A percentile compares a stretch with the other conserved stretches of the same genome.
Conservation (phyloP, 2,888 invertebrate species). For the Erebia epiphron region DNA sequence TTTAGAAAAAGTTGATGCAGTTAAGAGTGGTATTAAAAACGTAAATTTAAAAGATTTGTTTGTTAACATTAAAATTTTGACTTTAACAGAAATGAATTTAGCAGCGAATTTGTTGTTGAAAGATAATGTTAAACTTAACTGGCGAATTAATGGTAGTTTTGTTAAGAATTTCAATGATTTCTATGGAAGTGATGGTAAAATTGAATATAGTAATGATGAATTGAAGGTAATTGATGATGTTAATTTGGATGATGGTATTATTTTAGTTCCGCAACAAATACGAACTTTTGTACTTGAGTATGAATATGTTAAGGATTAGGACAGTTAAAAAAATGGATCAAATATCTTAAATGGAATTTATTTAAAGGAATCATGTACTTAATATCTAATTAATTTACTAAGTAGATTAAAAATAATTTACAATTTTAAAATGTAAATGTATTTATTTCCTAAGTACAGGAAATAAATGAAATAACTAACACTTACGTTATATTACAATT, state of each 20-base stretch:
- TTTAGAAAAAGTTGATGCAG: constrained; percentile 84
- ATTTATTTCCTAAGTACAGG: too few relatives aligned
- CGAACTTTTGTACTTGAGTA: constrained; percentile 83
- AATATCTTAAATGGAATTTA: not conserved
- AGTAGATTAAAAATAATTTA: too few relatives aligned
- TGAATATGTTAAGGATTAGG: constrained; percentile 17
- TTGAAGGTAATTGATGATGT: constrained; percentile 39
- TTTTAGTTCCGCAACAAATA: constrained; percentile 88
- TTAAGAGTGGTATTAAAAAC: constrained; percentile 76
- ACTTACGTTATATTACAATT: too few relatives aligned
- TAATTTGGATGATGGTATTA: constrained; percentile 60
- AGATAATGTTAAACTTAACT: constrained; percentile 77
- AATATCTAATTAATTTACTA: too few relatives aligned
- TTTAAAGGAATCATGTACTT: not conserved
- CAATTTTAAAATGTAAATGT: too few relatives aligned
- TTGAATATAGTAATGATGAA: constrained; percentile 43
- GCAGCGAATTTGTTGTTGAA: constrained; percentile 85
- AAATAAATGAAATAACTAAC: too few relatives aligned
- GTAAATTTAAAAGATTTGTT: constrained; percentile 84
- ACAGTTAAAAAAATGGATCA: not conserved
- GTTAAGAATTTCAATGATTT: constrained; percentile 55
- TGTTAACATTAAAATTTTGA: constrained; percentile 73
- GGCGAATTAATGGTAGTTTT: constrained; percentile 66
- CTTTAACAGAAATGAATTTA: constrained; percentile 85
- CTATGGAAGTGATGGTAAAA: constrained; percentile 46